phyloP scores from a whole-genome alignment of 2,797 vertebrate species.

The Darevskia nairensis region DNA sequence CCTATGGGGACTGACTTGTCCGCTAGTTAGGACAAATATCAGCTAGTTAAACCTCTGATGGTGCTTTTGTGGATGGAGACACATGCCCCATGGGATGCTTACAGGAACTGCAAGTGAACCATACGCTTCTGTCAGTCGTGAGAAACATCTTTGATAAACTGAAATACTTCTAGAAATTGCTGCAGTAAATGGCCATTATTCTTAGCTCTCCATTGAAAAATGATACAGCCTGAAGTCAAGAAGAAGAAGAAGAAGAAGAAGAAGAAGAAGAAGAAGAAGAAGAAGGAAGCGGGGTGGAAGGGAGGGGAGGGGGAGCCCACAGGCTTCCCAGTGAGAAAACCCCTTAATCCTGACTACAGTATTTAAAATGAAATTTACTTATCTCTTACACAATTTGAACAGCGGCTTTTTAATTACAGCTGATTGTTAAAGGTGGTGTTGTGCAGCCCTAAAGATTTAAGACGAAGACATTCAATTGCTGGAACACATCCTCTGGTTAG shows the following conservation, averaged over 20 bases:
- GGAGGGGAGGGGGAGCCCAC: background rate
- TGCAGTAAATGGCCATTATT: background rate
- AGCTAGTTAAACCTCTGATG: slow-evolving; percentile 1
- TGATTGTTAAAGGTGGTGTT: slow-evolving; percentile 79
- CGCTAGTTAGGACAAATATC: background rate
- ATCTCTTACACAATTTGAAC: slow-evolving; percentile 72
- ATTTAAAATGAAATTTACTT: slow-evolving; percentile 78
- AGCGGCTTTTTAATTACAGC: slow-evolving; percentile 80
- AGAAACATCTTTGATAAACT: background rate
- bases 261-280: slow-evolving; percentile 2
- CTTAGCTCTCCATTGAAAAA: slow-evolving; percentile 44
- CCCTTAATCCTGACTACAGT: slow-evolving; percentile 57
- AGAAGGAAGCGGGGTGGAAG: background rate
- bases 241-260: slow-evolving; percentile 24
- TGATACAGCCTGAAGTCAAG: slow-evolving; percentile 25
- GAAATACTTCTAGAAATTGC: background rate
- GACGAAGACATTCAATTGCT: slow-evolving; percentile 74
- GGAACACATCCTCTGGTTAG: slow-evolving; percentile 75
- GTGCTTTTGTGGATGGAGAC: slow-evolving; percentile 2
- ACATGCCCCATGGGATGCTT: background rate
- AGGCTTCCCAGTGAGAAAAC: slow-evolving; percentile 60
- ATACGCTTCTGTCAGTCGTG: background rate
- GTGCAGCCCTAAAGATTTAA: slow-evolving; percentile 73
- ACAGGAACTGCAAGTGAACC: slow-evolving; percentile 27
- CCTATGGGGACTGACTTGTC: slow-evolving; percentile 8